Percentiles rank a stretch among this genome's conserved stretches.
Conservation (phyloP, 2,113 vertebrate species). For the Tachysurus vachellii region DNA sequence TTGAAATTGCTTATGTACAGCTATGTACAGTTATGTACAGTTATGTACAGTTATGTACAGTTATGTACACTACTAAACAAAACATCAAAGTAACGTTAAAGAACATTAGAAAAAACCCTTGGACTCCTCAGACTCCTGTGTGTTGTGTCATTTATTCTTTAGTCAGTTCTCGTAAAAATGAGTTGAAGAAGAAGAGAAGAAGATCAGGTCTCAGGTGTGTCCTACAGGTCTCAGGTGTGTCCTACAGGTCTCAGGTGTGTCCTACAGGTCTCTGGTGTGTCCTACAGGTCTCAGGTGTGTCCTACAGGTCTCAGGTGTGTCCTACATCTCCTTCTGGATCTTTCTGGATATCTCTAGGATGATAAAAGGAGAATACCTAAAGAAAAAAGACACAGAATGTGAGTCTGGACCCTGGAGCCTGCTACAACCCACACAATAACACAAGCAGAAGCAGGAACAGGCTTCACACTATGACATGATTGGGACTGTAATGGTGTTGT, state of each 20-base stretch:
- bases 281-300: constrained; percentile 18
- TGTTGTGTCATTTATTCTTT: neutral
- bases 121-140: neutral
- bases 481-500: neutral
- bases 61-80: constrained; percentile 70
- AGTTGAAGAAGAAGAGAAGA: neutral
- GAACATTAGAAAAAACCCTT: constrained; percentile 49
- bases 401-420: neutral
- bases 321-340: constrained; percentile 18
- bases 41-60: neutral
- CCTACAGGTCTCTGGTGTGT: too few relatives aligned
- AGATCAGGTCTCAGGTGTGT: constrained; percentile 20
- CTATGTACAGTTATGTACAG: constrained; percentile 43
- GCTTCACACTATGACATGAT: neutral
- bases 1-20: constrained; percentile 80
- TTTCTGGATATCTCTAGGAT: constrained; percentile 4
- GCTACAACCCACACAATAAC: neutral
- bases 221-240: constrained; percentile 17
- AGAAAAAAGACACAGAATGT: constrained; percentile 10
- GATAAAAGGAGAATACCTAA: constrained; percentile 43
- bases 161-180: constrained; percentile 29
- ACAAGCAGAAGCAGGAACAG: neutral
- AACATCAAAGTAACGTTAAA: constrained; percentile 66
- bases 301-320: constrained; percentile 20
- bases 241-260: constrained; percentile 17